These are phyloP conservation scores for Nasonovia ribisnigri DNA, from an alignment of 2,888 invertebrate genomes.

Conservation along the genomic window DNA sequence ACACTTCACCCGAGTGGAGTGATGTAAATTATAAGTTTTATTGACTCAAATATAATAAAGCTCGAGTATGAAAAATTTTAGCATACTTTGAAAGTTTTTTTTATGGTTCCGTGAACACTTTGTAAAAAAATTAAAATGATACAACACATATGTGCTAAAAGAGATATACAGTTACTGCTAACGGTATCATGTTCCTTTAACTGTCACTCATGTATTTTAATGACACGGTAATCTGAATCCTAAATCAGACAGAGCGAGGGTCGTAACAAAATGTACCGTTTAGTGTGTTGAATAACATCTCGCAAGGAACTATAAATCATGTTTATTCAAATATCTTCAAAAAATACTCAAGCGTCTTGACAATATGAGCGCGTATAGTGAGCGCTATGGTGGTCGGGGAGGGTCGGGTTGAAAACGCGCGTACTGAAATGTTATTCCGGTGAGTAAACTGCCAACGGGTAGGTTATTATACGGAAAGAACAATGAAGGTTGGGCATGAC, in stretches of 20 bases:
- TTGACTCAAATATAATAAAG: neutral
- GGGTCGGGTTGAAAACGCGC: neutral
- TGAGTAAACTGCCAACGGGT: neutral
- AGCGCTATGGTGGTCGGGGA: neutral
- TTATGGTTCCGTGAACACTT: neutral
- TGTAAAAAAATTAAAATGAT: neutral
- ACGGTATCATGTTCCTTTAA: conserved; percentile 15
- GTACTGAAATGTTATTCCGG: conserved; percentile 11
- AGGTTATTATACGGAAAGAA: conserved; percentile 9
- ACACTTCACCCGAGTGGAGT: neutral
- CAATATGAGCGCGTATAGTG: neutral
- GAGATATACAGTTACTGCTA: neutral
- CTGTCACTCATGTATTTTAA: conserved; percentile 51
- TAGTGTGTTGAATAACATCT: conserved; percentile 25
- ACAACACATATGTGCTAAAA: neutral
- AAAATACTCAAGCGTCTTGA: neutral
- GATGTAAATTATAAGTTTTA: neutral
- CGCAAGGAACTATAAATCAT: conserved; percentile 40
- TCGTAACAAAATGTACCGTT: conserved; percentile 43
- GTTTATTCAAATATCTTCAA: neutral
- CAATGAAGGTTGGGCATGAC: conserved; percentile 2
- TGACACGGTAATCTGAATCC: conserved; percentile 42
- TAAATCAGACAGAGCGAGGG: conserved; percentile 37
- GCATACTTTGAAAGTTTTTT: neutral
- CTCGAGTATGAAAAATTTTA: neutral